A percentile compares a stretch with the other conserved stretches of the same genome.
Evolutionary conservation across 92 coral and sea anemone genomes (phyloP).

Genomic region (Blastomussa wellsi): DNA sequence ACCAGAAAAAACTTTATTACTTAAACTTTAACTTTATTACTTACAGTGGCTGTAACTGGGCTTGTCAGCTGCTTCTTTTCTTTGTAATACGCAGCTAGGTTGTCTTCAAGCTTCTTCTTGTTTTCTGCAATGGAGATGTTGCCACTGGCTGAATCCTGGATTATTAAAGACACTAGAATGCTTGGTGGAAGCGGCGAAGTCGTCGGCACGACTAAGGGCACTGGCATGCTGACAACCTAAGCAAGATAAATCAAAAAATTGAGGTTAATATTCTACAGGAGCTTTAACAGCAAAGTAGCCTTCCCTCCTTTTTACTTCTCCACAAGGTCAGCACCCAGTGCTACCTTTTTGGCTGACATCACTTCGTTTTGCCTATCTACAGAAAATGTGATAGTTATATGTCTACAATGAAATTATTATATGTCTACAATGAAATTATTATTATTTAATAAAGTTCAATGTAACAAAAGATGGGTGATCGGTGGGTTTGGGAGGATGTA

Average conservation of each 20-base stretch:
- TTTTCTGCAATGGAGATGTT: slow-evolving; percentile 65
- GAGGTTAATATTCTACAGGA: neutral
- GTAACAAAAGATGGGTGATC: too few species aligned
- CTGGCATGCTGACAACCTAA: slow-evolving; percentile 77
- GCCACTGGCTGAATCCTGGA: slow-evolving; percentile 41
- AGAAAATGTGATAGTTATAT: too few species aligned
- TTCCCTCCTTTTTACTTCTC: too few species aligned
- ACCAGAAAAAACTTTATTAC: neutral
- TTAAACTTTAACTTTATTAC: neutral
- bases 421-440: too few species aligned
- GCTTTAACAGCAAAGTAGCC: too few species aligned
- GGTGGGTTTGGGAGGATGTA: too few species aligned
- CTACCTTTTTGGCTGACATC: too few species aligned
- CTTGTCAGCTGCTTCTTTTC: slow-evolving; percentile 10
- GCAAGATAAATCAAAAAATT: neutral
- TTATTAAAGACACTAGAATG: slow-evolving; percentile 67
- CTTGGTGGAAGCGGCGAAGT: slow-evolving; percentile 42
- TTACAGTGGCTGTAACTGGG: slow-evolving; percentile 67
- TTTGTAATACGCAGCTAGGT: slow-evolving; percentile 58
- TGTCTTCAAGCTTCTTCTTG: slow-evolving; percentile 58
- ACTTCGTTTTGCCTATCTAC: too few species aligned
- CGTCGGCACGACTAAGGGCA: slow-evolving; percentile 37
- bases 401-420: too few species aligned
- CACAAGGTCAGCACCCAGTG: too few species aligned
- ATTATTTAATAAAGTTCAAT: too few species aligned